Base-by-base conservation (phyloP, 1,140 invertebrate species). In the Euschistus heros region DNA sequence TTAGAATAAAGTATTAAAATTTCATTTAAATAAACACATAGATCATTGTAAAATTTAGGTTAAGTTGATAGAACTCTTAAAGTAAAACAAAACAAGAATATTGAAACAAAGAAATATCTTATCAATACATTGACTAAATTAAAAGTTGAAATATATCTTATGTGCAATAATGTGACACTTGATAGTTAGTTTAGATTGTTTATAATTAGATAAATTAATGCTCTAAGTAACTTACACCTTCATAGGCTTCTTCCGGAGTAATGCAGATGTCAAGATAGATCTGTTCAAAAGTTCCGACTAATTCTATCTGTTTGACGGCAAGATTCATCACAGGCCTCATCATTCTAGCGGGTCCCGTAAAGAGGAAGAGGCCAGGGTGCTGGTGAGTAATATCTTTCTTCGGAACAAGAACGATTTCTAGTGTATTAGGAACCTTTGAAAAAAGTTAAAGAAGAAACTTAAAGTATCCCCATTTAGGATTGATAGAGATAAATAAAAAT, bases 241-340 rank as follows among this genome's bases (percentile, higher is more conserved):
- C 2, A 74, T 88, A 82, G 24, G 84, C 81, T 78, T 97, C 93
- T 47, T 86, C 79, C 0, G 83, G 78, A n/a, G 80, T 83, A 14
- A 98, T 81, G 66, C 89, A 88, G 59, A 99, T 86, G 68, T 96
- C 85, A 73, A 98, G 75, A 73, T 94, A 96, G 62, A 95, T 81
- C 78, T 99, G 97, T 75, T 99, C 97, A 77, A 99, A 89, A 0
- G 94, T 94, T 18, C 97, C 96, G 69, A 99, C 88, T 44, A 88
- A 82, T 78, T 99, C 97, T 6, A 88, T 78, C 69, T 84, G 80
- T 44, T 88, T 80, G 1, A 79, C 79, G 14, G 79, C 73, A 20
- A 99, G 76, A 80, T 99, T 98, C 67, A 84, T 82, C 2, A 99
- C 93, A 0, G 94, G 95, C 64, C 97, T 81, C 84, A 98, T 90